A percentile compares a stretch with the other conserved stretches of the same genome.
Evolutionary conservation across 2,888 invertebrate genomes (phyloP).

Genomic region (Hedychridium roseum): DNA sequence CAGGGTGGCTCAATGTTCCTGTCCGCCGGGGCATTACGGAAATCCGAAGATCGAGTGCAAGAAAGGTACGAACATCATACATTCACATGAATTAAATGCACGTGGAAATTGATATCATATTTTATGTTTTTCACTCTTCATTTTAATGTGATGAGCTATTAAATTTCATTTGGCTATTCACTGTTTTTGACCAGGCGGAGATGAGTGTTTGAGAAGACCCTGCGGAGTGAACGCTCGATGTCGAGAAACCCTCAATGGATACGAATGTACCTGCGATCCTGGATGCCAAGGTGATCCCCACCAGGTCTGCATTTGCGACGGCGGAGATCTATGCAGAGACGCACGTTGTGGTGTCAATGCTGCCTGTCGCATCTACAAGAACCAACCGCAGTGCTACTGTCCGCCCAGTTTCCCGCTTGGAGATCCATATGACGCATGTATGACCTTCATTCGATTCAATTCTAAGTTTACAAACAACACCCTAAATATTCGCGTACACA

Average conservation of each 20-base stretch:
- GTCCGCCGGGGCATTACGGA: conserved; percentile 78
- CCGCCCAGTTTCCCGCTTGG: conserved; percentile 83
- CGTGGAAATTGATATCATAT: no score
- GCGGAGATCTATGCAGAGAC: conserved; percentile 77
- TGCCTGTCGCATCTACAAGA: conserved; percentile 75
- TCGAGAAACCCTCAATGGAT: conserved; percentile 78
- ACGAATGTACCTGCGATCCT: conserved; percentile 81
- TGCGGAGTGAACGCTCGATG: conserved; percentile 87
- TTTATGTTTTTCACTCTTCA: not conserved
- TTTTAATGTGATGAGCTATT: not conserved
- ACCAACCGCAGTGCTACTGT: conserved; percentile 83
- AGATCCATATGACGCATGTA: conserved; percentile 87
- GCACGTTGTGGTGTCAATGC: conserved; percentile 85
- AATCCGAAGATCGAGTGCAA: conserved; percentile 76
- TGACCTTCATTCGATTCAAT: no score
- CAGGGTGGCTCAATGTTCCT: conserved; percentile 79
- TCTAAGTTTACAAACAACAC: no score
- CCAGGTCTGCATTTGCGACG: conserved; percentile 81
- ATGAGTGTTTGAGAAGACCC: conserved; percentile 81
- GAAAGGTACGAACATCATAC: conserved; percentile 64
- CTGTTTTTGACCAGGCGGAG: conserved; percentile 64
- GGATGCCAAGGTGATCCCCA: conserved; percentile 85
- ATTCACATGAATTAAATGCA: no score
- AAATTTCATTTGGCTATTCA: not conserved
- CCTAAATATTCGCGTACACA: no score